Percentiles rank a stretch among this genome's conserved stretches.
Evolutionary conservation across 2,113 vertebrate genomes (phyloP).

Genomic region (Aix galericulata): DNA sequence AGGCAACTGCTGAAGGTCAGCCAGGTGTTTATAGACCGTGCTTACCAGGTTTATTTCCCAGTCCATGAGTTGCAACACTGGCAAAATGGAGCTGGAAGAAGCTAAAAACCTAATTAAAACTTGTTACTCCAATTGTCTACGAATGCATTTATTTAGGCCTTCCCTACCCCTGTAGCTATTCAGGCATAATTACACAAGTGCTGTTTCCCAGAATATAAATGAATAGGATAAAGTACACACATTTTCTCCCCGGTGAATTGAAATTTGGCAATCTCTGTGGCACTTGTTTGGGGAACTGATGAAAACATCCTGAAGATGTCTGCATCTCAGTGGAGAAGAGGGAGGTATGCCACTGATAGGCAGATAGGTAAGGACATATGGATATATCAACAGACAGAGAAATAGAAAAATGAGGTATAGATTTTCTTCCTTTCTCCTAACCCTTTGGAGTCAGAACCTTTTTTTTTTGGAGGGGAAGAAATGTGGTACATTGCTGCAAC

Average conservation of each 20-base stretch:
- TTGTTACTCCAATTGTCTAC: neutral
- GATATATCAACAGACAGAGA: neutral
- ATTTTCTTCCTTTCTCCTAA: slow-evolving; percentile 13
- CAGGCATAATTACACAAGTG: slow-evolving; percentile 18
- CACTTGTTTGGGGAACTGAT: neutral
- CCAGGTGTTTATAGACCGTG: neutral
- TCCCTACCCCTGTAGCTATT: slow-evolving; percentile 17
- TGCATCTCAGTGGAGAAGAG: slow-evolving; percentile 5
- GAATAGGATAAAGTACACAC: neutral
- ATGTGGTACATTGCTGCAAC: neutral
- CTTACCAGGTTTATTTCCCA: neutral
- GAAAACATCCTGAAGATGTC: neutral
- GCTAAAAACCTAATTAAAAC: slow-evolving; percentile 35
- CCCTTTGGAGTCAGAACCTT: neutral
- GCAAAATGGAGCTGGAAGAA: neutral
- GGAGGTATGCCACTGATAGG: neutral
- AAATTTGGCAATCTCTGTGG: slow-evolving; percentile 24
- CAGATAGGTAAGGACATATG: neutral
- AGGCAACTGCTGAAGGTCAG: neutral
- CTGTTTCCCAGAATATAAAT: slow-evolving; percentile 24
- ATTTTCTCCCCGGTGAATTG: neutral
- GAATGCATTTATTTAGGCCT: slow-evolving; percentile 31
- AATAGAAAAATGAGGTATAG: neutral
- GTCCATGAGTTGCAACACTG: neutral
- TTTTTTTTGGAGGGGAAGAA: neutral